Percentiles rank a stretch among this genome's conserved stretches.
Evolutionary conservation across 1,140 invertebrate genomes (phyloP).

Genomic region (Zaprionus tsacasi): DNA sequence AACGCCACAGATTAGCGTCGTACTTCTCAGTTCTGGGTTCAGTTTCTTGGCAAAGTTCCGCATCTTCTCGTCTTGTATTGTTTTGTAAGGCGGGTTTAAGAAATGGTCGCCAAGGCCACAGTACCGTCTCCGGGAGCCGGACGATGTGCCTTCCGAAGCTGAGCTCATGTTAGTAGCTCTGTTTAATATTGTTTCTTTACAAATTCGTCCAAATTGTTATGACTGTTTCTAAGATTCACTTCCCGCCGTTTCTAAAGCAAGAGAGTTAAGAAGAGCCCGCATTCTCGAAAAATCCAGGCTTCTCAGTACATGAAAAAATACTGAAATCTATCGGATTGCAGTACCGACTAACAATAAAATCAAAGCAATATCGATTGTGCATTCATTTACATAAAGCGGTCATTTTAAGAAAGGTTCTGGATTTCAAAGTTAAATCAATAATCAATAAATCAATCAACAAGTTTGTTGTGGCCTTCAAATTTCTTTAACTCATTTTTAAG

Average conservation of each 20-base stretch:
- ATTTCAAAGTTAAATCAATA: no score
- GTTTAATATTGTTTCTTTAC: neutral
- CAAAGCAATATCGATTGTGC: neutral
- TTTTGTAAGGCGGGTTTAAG: slow-evolving; percentile 13
- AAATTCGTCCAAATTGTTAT: neutral
- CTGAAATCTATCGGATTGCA: neutral
- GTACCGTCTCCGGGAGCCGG: neutral
- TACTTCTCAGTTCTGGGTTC: slow-evolving; percentile 25
- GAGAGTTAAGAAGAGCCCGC: neutral
- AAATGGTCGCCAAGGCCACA: slow-evolving; percentile 42
- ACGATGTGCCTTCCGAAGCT: neutral
- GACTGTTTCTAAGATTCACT: neutral
- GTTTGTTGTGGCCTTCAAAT: no score
- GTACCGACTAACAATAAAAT: no score
- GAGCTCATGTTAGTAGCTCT: neutral
- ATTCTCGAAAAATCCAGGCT: neutral
- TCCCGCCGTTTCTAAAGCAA: slow-evolving; percentile 29
- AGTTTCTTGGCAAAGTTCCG: slow-evolving; percentile 33
- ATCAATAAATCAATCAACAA: no score
- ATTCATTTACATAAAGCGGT: neutral
- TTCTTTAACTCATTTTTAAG: no score
- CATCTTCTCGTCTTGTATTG: slow-evolving; percentile 25
- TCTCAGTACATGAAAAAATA: neutral
- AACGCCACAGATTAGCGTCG: slow-evolving; percentile 25
- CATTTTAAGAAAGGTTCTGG: neutral